Evolutionary conservation across 2,888 invertebrate genomes (phyloP).

Genomic region (Stenolophus ochropezus): DNA sequence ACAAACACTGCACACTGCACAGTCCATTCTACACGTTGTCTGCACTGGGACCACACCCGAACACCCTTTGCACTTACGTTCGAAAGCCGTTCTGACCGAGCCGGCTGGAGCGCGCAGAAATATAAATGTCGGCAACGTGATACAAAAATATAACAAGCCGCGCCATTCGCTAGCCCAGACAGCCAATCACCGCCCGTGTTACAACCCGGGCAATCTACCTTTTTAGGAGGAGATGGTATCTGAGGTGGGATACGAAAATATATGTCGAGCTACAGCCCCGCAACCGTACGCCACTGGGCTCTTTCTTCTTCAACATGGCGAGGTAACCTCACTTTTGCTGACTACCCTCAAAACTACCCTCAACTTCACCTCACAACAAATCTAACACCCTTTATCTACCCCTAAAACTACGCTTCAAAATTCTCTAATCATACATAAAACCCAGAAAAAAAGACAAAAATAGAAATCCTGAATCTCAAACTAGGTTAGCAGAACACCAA

Average conservation of each 20-base stretch:
- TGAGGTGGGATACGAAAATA: slow-evolving; percentile 66
- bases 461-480: neutral
- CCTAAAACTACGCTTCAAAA: too few species aligned
- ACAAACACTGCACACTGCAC: slow-evolving; percentile 58
- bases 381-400: too few species aligned
- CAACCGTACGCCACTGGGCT: slow-evolving; percentile 8
- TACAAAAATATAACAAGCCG: slow-evolving; percentile 76
- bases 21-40: slow-evolving; percentile 13
- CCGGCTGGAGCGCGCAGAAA: slow-evolving; percentile 81
- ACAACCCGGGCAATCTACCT: slow-evolving; percentile 77
- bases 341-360: neutral
- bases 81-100: slow-evolving; percentile 97
- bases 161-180: slow-evolving; percentile 72
- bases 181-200: slow-evolving; percentile 74
- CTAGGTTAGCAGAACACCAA: neutral
- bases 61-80: slow-evolving; percentile 85
- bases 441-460: neutral
- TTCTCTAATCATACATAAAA: too few species aligned
- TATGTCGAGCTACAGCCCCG: neutral
- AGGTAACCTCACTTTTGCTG: neutral
- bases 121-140: slow-evolving; percentile 89
- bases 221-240: slow-evolving; percentile 77
- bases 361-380: too few species aligned
- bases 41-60: slow-evolving; percentile 53
- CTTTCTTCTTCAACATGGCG: slow-evolving; percentile 21